These are phyloP conservation scores for Zosterops borbonicus DNA, from an alignment of 2,113 vertebrate species.

Conservation along the genomic window DNA sequence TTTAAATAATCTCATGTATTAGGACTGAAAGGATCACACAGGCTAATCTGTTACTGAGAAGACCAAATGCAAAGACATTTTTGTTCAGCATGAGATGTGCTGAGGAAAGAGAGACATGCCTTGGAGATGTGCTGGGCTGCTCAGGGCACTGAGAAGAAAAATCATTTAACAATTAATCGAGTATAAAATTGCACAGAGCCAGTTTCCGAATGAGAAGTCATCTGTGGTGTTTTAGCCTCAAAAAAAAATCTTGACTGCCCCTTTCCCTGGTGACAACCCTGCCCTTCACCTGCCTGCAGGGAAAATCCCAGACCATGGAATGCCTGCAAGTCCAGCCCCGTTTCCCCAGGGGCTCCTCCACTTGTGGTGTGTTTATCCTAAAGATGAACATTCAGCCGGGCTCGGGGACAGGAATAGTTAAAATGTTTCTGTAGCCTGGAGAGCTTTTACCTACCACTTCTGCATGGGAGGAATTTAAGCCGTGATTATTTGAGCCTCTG, in stretches of 20 bases:
- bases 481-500: background rate
- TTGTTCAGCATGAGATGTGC: background rate
- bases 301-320: background rate
- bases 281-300: background rate
- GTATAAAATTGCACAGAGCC: background rate
- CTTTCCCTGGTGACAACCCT: background rate
- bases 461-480: background rate
- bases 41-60: constrained; percentile 42
- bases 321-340: fast-evolving
- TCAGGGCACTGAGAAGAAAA: background rate
- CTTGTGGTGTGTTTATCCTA: background rate
- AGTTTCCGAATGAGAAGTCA: background rate
- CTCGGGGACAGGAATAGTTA: background rate
- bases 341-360: background rate
- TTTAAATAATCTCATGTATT: constrained; percentile 10
- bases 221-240: background rate
- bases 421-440: background rate
- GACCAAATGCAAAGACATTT: constrained; percentile 30
- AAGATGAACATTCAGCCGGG: background rate
- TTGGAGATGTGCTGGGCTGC: background rate
- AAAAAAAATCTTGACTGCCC: background rate
- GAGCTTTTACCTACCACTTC: constrained; percentile 1
- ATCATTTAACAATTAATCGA: background rate
- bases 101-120: background rate
- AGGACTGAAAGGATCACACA: constrained; percentile 6